Conservation (phyloP, 2,797 vertebrate genomes). For the Danio choprae region DNA sequence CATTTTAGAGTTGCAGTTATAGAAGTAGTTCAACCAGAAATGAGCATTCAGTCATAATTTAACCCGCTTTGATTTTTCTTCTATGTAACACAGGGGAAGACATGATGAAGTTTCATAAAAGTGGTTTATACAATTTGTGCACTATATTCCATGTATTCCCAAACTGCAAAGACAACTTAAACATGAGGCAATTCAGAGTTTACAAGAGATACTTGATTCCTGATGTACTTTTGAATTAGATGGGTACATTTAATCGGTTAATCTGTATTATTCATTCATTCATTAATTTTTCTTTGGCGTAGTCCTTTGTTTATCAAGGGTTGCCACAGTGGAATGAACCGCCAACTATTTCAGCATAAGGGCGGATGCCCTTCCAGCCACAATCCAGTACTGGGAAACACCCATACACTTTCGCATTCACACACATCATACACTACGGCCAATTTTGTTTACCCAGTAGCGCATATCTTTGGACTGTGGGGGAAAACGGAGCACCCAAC, state of each 20-base stretch:
- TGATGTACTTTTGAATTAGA: neutral
- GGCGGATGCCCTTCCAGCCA: no score
- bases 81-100: neutral
- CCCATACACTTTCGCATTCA: no score
- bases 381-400: no score
- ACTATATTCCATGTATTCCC: neutral
- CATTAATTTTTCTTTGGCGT: no score
- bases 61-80: neutral
- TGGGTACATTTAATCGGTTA: neutral
- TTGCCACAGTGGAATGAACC: no score
- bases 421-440: no score
- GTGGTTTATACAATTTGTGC: neutral
- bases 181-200: neutral
- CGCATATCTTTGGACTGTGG: no score
- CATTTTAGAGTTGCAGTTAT: neutral
- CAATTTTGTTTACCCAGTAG: no score
- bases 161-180: neutral
- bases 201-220: conserved; percentile 4
- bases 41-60: neutral
- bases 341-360: no score
- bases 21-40: neutral
- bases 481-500: no score
- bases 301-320: no score
- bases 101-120: neutral
- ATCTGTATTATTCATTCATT: no score